A percentile compares a stretch with the other conserved stretches of the same genome.
phyloP scores from a whole-genome alignment of 2,797 vertebrate genomes.

The Melanotaenia trifasciata region DNA sequence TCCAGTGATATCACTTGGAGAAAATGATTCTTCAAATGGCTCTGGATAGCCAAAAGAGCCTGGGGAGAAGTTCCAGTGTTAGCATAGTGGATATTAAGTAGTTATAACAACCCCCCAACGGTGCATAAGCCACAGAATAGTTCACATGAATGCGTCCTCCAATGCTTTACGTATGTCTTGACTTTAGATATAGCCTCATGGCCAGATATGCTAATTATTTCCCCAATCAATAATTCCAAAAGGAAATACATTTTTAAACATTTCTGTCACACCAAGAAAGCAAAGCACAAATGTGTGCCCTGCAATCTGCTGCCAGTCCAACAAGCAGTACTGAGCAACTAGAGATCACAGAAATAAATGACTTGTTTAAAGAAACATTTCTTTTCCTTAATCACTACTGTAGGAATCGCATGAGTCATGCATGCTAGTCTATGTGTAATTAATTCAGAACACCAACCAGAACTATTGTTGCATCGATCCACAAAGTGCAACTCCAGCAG shows the following conservation, averaged over 20 bases:
- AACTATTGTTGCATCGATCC: constrained; percentile 60
- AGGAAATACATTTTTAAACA: neutral
- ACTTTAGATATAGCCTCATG: constrained; percentile 41
- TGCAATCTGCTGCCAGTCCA: constrained; percentile 5
- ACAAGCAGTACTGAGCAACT: constrained; percentile 14
- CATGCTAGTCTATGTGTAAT: constrained; percentile 37
- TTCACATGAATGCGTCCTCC: constrained; percentile 59
- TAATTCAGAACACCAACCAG: constrained; percentile 43
- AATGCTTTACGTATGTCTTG: constrained; percentile 39
- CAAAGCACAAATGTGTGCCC: constrained; percentile 8
- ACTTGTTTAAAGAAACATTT: constrained; percentile 49
- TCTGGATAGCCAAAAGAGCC: constrained; percentile 58
- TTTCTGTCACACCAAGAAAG: constrained; percentile 32
- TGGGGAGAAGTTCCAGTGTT: constrained; percentile 52
- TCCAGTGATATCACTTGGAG: constrained; percentile 57
- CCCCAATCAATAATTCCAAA: constrained; percentile 22
- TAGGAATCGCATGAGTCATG: constrained; percentile 29
- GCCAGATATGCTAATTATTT: constrained; percentile 29
- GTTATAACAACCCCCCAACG: constrained; percentile 36
- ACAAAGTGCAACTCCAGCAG: constrained; percentile 48
- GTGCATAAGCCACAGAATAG: constrained; percentile 46
- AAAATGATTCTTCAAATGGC: constrained; percentile 68
- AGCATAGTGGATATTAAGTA: constrained; percentile 61
- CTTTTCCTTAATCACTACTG: constrained; percentile 25
- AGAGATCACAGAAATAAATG: constrained; percentile 38